Evolutionary conservation across 2,113 vertebrate genomes (phyloP).

Genomic region (Alexandromys fortis): DNA sequence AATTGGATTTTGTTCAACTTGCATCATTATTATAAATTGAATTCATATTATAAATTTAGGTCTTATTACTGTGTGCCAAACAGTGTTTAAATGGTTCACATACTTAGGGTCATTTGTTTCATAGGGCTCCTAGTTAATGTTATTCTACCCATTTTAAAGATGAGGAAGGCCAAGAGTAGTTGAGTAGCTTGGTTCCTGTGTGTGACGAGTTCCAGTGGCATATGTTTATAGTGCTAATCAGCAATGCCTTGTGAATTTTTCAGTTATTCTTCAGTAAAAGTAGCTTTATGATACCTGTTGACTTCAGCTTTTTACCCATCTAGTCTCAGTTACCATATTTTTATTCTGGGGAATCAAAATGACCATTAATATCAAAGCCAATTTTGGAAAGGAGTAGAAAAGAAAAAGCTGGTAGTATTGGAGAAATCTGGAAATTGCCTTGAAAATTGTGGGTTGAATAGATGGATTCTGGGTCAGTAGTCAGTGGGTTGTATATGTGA

Average conservation of each 20-base stretch:
- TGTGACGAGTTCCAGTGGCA: neutral
- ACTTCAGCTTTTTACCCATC: neutral
- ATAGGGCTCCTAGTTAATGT: neutral
- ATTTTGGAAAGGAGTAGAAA: neutral
- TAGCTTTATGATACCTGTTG: neutral
- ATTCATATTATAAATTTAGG: neutral
- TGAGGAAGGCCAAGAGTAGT: neutral
- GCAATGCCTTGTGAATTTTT: neutral
- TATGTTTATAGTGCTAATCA: neutral
- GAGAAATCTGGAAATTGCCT: neutral
- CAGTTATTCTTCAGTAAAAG: neutral
- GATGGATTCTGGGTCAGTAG: neutral
- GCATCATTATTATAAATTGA: neutral
- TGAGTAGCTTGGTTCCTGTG: neutral
- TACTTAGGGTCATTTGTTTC: constrained; percentile 14
- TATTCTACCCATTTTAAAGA: neutral
- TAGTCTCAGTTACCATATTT: neutral
- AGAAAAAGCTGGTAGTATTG: neutral
- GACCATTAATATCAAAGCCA: constrained; percentile 25
- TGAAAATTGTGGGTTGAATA: neutral
- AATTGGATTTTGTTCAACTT: neutral
- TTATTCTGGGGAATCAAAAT: constrained; percentile 38
- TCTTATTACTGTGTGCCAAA: neutral
- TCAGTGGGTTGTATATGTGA: neutral
- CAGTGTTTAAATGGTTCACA: neutral